A percentile compares a stretch with the other conserved stretches of the same genome.
Evolutionary conservation across 2,113 vertebrate species (phyloP).

Genomic region (Corythornis madagascariensis): DNA sequence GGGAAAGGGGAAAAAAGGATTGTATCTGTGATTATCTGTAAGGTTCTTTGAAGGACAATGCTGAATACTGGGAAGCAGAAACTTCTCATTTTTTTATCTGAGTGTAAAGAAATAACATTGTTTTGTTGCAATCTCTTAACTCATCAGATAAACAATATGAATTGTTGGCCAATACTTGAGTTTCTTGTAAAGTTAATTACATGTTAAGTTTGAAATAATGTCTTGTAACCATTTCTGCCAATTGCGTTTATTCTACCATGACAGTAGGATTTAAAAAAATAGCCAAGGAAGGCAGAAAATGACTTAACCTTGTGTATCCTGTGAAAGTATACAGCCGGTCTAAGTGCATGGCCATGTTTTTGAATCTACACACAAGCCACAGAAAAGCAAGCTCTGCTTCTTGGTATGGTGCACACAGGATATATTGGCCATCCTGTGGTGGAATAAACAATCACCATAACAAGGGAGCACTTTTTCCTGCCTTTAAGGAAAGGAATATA

Average conservation of each 20-base stretch:
- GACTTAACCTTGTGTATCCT: rapidly evolving
- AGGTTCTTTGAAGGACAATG: background rate
- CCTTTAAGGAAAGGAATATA: no score
- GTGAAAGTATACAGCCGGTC: rapidly evolving
- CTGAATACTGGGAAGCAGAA: background rate
- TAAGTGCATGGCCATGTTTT: rapidly evolving
- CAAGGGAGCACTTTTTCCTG: background rate
- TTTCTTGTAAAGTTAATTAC: background rate
- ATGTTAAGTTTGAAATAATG: background rate
- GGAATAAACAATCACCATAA: rapidly evolving
- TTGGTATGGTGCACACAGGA: background rate
- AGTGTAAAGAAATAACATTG: background rate
- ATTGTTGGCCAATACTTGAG: background rate
- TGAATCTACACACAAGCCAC: rapidly evolving
- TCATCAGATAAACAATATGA: background rate
- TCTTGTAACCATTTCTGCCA: background rate
- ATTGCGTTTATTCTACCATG: background rate
- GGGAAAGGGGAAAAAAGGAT: background rate
- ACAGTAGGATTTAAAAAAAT: background rate
- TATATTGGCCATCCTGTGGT: background rate
- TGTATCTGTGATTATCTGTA: background rate
- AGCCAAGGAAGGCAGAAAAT: background rate
- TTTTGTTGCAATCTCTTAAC: background rate
- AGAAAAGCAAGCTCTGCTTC: background rate
- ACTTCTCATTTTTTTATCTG: background rate